phyloP scores from a whole-genome alignment of 2,888 invertebrate genomes.

The Omphaloscelis lunosa region DNA sequence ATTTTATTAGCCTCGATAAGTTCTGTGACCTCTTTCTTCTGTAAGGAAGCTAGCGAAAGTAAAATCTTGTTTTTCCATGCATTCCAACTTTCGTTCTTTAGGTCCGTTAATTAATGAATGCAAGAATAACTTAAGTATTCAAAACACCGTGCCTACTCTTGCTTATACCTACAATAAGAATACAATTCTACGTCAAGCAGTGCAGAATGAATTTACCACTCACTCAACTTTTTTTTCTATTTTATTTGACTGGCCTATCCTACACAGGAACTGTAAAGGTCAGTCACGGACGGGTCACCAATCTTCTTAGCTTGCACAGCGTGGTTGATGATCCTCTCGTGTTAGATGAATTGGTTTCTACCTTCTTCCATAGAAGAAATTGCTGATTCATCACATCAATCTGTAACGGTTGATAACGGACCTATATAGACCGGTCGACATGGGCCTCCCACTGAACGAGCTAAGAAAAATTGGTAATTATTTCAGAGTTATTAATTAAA shows the following conservation, averaged over 20 bases:
- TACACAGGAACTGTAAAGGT: background rate
- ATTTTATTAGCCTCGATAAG: conserved; percentile 44
- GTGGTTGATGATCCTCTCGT: background rate
- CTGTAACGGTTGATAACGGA: background rate
- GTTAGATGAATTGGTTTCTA: background rate
- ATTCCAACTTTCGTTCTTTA: conserved; percentile 57
- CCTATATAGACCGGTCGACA: background rate
- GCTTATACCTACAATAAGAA: conserved; percentile 7
- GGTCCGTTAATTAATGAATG: conserved; percentile 33
- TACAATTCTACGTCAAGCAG: background rate
- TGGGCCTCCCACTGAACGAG: background rate
- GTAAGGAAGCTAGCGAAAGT: conserved; percentile 76
- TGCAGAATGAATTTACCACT: background rate
- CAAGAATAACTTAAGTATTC: conserved; percentile 45
- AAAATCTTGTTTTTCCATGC: conserved; percentile 58
- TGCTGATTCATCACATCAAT: conserved; percentile 5
- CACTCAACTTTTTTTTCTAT: background rate
- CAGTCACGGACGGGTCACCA: background rate
- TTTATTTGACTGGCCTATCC: background rate
- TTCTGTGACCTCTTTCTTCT: conserved; percentile 37
- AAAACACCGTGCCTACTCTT: conserved; percentile 23
- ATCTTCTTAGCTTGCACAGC: background rate
- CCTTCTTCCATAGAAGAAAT: conserved; percentile 13
- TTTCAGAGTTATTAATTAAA: conserved; percentile 54
- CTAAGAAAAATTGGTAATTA: background rate